Evolutionary conservation across 1,140 invertebrate species (phyloP), one percentile per base, ranked within the genome.

Genomic region (Paracyclopina nana): DNA sequence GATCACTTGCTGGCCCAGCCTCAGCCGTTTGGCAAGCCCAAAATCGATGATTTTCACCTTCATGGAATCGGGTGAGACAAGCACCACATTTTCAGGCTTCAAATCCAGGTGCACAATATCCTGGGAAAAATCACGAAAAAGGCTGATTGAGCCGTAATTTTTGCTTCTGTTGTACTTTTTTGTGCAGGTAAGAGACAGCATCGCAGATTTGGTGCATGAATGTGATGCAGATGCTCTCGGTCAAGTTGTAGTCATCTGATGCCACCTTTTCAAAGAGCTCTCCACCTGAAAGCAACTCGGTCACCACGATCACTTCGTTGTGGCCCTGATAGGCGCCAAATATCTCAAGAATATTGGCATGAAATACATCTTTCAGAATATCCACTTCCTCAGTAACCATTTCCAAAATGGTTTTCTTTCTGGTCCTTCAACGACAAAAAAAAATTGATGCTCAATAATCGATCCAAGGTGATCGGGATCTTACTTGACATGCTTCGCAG

Each of bases 1-100:
- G 2, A 48, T 38, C n/a, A 38, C 20, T 38, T 38, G 34, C 14
- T 5, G n/a, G 34, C 34, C 9, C 4, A 16, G n/a, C 20, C 20
- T 38, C n/a, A 38, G 34, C 8, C 20, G n/a, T 2, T 20, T n/a
- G 9, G 34, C 34, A 16, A 16, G 34, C 5, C 34, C 34, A 20
- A 38, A 38, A 38, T 38, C 34, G 34, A 38, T 38, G 34, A 38
- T 38, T 20, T 38, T 38, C n/a, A 38, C 34, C 34, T 38, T 20
- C n/a, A 16, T 38, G 34, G 34, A n/a, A 38, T 38, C 34, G 5
- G 14, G 14, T 9, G n/a, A 16, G n/a, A 38, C 34, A 20, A n/a
- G 20, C 5, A 38, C 20, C n/a, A 38, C 20, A 20, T 38, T 38
- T 38, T 38, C 34, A 3, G 34, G 34, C 9, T 38, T 38, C 3